A percentile compares a stretch with the other conserved stretches of the same genome.
phyloP scores from a whole-genome alignment of 2,113 vertebrate genomes.

The Neolamprologus variostigma region DNA sequence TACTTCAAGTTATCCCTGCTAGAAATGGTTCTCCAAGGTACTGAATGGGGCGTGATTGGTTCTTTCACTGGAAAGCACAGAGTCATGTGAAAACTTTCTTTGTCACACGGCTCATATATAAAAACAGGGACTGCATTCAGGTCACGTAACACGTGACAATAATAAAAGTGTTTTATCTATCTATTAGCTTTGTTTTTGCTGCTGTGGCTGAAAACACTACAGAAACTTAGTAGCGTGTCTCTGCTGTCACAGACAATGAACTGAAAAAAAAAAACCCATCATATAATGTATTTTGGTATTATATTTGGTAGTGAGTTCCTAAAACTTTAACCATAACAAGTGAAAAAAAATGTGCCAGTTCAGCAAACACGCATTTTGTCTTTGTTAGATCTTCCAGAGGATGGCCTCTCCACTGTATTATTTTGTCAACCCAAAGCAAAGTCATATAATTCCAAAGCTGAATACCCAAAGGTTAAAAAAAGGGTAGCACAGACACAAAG shows the following conservation, averaged over 20 bases:
- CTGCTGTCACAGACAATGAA: not conserved
- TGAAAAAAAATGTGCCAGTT: not conserved
- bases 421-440: not conserved
- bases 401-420: not conserved
- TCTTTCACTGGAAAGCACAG: not conserved
- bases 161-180: not conserved
- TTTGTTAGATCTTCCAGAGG: not conserved
- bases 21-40: not conserved
- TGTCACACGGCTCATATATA: not conserved
- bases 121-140: not conserved
- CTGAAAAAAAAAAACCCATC: rapidly evolving
- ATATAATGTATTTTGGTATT: not conserved
- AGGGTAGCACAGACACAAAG: not conserved
- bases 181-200: not conserved
- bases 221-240: not conserved
- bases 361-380: not conserved
- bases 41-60: not conserved
- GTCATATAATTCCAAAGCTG: not conserved
- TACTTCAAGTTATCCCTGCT: not conserved
- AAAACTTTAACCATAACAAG: not conserved
- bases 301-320: not conserved
- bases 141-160: not conserved
- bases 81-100: not conserved
- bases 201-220: not conserved
- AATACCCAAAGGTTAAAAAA: not conserved